A percentile compares a stretch with the other conserved stretches of the same genome.
phyloP scores from a whole-genome alignment of 2,113 vertebrate species.

The Panthera uncia region DNA sequence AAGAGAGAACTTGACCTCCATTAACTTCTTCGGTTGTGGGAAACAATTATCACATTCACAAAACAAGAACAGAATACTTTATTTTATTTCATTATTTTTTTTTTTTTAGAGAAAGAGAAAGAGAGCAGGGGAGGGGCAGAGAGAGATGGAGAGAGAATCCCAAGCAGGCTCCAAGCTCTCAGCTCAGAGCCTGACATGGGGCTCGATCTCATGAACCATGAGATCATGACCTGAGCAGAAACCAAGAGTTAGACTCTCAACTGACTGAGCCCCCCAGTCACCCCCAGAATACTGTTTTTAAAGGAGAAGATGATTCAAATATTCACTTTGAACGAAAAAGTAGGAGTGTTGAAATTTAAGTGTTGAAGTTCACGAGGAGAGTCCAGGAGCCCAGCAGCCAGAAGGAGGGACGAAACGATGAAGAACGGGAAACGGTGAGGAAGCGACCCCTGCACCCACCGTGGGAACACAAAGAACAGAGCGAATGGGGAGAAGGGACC shows the following conservation, averaged over 20 bases:
- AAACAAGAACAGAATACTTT: background rate
- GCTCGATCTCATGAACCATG: too few relatives aligned
- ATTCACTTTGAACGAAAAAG: background rate
- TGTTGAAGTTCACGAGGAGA: background rate
- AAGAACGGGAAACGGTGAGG: background rate
- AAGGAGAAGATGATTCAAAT: too few relatives aligned
- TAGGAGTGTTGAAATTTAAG: background rate
- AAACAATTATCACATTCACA: background rate
- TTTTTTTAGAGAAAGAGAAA: too few relatives aligned
- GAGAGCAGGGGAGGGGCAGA: too few relatives aligned
- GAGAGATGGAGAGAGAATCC: too few relatives aligned
- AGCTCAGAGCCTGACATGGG: too few relatives aligned
- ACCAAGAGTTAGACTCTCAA: too few relatives aligned
- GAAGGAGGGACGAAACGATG: background rate
- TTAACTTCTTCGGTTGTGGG: background rate
- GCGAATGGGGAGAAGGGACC: fast-evolving
- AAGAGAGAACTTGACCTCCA: background rate
- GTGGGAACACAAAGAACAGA: background rate
- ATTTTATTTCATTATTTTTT: background rate
- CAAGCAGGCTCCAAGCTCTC: too few relatives aligned
- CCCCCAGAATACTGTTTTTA: background rate
- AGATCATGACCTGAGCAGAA: too few relatives aligned
- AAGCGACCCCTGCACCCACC: fast-evolving
- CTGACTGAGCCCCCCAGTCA: too few relatives aligned
- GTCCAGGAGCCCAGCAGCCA: background rate